phyloP scores from a whole-genome alignment of 1,140 invertebrate species.

The Bombus polaris region DNA sequence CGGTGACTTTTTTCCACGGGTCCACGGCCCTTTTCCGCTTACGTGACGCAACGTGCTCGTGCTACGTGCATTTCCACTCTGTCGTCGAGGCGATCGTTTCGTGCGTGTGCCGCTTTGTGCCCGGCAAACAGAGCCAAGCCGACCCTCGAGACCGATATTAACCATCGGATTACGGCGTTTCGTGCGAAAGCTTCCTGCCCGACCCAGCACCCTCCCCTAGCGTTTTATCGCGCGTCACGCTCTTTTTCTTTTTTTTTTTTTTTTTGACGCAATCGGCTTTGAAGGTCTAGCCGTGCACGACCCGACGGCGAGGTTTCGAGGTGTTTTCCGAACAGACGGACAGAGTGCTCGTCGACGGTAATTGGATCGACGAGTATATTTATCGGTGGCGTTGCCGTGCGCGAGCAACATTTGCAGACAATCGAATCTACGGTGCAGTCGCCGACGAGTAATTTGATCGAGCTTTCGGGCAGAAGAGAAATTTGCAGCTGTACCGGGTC shows the following conservation, averaged over 20 bases:
- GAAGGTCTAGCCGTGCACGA: too few species aligned
- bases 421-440: slow-evolving; percentile 30
- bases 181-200: neutral
- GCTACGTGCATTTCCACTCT: neutral
- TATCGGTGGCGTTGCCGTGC: slow-evolving; percentile 13
- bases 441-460: slow-evolving; percentile 39
- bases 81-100: neutral
- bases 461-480: slow-evolving; percentile 7
- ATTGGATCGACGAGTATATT: slow-evolving; percentile 38
- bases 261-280: too few species aligned
- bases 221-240: neutral
- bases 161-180: slow-evolving; percentile 50
- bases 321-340: slow-evolving; percentile 4
- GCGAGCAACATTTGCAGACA: slow-evolving; percentile 19
- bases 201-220: too few species aligned
- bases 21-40: slow-evolving; percentile 17
- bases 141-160: slow-evolving; percentile 58
- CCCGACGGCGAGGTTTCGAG: neutral
- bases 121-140: neutral
- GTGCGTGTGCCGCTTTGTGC: slow-evolving; percentile 1
- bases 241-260: neutral
- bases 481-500: neutral
- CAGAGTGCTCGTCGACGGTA: slow-evolving; percentile 14
- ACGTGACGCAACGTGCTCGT: neutral
- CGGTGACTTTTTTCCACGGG: slow-evolving; percentile 29